Percentiles rank a stretch among this genome's conserved stretches.
Evolutionary conservation across 1,140 invertebrate species (phyloP).

Genomic region (Mercenaria mercenaria): DNA sequence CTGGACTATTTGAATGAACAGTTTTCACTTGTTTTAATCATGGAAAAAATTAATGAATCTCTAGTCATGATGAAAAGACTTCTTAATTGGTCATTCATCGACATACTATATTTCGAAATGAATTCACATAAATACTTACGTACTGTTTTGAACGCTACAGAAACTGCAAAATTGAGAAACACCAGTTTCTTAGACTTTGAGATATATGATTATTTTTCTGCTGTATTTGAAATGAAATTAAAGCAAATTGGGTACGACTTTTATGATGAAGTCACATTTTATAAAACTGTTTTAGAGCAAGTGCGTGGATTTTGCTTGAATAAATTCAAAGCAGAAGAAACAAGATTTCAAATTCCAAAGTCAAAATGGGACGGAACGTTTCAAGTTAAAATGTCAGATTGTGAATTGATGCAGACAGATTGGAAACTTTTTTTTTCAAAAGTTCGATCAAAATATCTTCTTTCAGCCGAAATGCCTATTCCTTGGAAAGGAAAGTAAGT

Average conservation of each 20-base stretch:
- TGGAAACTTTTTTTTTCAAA: too few species aligned
- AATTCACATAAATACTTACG: neutral
- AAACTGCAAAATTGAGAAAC: neutral
- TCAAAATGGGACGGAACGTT: too few species aligned
- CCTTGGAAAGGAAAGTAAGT: too few species aligned
- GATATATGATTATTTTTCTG: conserved; percentile 21
- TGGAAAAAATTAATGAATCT: conserved; percentile 88
- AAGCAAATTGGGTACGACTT: neutral
- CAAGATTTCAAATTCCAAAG: too few species aligned
- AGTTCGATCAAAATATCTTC: too few species aligned
- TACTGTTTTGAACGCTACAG: neutral
- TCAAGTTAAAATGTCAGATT: too few species aligned
- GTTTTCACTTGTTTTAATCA: conserved; percentile 87
- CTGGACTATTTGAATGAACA: conserved; percentile 60
- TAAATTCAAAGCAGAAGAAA: too few species aligned
- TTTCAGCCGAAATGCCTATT: too few species aligned
- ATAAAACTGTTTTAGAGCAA: neutral
- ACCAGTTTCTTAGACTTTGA: too few species aligned
- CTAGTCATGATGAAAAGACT: too few species aligned
- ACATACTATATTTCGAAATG: conserved; percentile 81
- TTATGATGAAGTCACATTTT: neutral
- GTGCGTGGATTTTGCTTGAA: neutral
- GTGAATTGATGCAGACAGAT: too few species aligned
- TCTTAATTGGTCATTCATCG: conserved; percentile 86
- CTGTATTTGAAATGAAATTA: neutral